Evolutionary conservation across 2,113 vertebrate genomes (phyloP).

Genomic region (Agelaius phoeniceus): DNA sequence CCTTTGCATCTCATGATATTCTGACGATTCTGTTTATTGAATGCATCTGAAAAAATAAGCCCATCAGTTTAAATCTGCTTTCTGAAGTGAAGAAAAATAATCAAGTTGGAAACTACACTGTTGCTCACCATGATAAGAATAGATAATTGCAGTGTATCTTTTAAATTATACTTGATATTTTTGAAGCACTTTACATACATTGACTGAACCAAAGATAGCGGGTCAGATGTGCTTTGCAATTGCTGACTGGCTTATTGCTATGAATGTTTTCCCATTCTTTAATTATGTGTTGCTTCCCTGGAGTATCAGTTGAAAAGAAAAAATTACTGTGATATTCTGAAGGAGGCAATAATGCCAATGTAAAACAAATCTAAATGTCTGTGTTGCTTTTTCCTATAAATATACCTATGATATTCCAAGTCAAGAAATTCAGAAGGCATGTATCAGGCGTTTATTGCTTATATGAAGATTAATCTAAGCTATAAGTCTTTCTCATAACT

Average conservation of each 20-base stretch:
- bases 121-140: neutral
- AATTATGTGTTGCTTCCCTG: neutral
- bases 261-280: neutral
- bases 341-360: neutral
- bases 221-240: neutral
- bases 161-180: constrained; percentile 5
- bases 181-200: neutral
- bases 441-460: neutral
- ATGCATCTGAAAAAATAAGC: neutral
- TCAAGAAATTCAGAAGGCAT: neutral
- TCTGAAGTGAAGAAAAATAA: neutral
- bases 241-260: neutral
- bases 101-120: neutral
- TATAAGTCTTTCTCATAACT: neutral
- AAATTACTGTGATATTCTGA: neutral
- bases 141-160: neutral
- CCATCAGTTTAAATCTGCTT: neutral
- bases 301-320: neutral
- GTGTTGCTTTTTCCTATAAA: neutral
- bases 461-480: neutral
- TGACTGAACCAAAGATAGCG: neutral
- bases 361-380: neutral
- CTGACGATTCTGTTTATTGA: neutral
- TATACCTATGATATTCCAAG: neutral
- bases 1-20: neutral